A percentile compares a stretch with the other conserved stretches of the same genome.
Conservation (phyloP, 2,888 invertebrate species). For the Vesta saturnalis region DNA sequence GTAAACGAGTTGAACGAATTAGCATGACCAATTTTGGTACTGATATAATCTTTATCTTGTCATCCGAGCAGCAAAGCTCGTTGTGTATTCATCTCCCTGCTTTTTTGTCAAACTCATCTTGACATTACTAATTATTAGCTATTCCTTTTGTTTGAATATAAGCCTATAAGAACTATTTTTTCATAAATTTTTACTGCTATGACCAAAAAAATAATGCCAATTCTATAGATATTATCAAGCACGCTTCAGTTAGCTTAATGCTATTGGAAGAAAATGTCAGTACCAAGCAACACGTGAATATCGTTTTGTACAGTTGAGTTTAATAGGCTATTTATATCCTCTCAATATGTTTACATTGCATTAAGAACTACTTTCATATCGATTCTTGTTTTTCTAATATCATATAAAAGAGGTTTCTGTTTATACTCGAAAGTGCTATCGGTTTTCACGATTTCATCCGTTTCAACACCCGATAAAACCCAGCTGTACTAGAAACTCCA, state of each 20-base stretch:
- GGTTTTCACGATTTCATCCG: neutral
- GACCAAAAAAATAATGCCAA: too few species aligned
- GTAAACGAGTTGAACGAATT: too few species aligned
- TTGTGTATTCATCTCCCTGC: too few species aligned
- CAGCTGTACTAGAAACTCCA: neutral
- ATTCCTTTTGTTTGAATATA: too few species aligned
- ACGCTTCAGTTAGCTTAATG: neutral
- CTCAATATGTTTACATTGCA: neutral
- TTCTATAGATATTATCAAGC: too few species aligned
- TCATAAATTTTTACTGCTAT: too few species aligned
- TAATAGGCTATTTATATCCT: neutral
- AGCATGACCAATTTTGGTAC: too few species aligned
- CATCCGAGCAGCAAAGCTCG: too few species aligned
- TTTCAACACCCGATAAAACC: neutral
- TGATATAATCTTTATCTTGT: too few species aligned
- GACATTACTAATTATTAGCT: too few species aligned
- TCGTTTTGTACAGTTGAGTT: neutral
- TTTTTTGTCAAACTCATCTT: too few species aligned
- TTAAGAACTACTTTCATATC: neutral
- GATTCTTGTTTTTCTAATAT: conserved; percentile 1
- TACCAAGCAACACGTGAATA: neutral
- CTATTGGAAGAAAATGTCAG: neutral
- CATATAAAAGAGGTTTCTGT: conserved; percentile 1
- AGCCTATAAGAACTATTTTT: too few species aligned
- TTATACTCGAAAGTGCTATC: neutral